phyloP scores from a whole-genome alignment of 1,140 invertebrate genomes.

The Magallana ariakensis region DNA sequence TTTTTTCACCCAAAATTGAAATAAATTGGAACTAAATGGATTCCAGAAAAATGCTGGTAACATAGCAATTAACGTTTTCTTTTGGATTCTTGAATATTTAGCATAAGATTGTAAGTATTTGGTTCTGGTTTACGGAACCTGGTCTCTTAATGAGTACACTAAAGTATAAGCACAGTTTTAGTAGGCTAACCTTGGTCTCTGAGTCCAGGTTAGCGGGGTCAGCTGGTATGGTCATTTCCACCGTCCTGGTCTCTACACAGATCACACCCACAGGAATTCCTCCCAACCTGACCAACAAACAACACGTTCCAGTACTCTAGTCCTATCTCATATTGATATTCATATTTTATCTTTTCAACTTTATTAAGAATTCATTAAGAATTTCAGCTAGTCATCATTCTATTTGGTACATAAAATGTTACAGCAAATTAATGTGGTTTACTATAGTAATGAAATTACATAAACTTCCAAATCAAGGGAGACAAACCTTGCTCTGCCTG shows the following conservation, averaged over 20 bases:
- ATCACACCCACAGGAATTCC: slow-evolving; percentile 98
- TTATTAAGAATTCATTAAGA: background rate
- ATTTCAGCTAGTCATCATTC: background rate
- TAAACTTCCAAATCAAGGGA: background rate
- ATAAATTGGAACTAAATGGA: too few species aligned
- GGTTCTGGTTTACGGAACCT: too few species aligned
- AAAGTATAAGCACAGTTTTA: slow-evolving; percentile 56
- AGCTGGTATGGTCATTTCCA: slow-evolving; percentile 96
- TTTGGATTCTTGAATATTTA: too few species aligned
- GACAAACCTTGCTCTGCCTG: slow-evolving; percentile 76
- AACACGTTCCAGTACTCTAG: too few species aligned
- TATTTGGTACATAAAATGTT: background rate
- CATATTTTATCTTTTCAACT: background rate
- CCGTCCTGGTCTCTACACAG: slow-evolving; percentile 97
- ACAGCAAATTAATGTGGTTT: background rate
- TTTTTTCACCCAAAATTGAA: too few species aligned
- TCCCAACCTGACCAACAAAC: slow-evolving; percentile 85
- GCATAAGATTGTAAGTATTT: too few species aligned
- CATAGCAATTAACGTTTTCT: too few species aligned
- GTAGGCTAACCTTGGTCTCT: slow-evolving; percentile 87
- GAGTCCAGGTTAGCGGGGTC: slow-evolving; percentile 99
- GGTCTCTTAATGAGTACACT: too few species aligned
- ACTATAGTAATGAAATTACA: background rate
- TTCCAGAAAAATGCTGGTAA: too few species aligned
- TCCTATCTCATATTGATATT: too few species aligned